Evolutionary conservation across 2,113 vertebrate genomes (phyloP).

Genomic region (Balaenoptera acutorostrata): DNA sequence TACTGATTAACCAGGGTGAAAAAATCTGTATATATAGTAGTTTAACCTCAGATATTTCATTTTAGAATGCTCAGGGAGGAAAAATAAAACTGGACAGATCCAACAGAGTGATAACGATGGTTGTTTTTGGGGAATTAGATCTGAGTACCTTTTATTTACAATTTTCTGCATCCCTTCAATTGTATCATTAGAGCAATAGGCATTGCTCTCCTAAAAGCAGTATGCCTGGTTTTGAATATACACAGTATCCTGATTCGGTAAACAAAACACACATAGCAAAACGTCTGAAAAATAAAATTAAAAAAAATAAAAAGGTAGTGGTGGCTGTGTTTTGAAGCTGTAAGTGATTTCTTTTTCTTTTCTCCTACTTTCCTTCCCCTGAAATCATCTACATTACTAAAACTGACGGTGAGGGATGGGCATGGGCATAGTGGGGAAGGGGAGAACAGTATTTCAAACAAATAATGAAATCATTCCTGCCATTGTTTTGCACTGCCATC

Average conservation of each 20-base stretch:
- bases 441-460: neutral
- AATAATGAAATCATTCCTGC: neutral
- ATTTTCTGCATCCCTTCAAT: neutral
- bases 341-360: neutral
- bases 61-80: neutral
- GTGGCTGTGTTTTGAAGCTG: neutral
- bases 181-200: neutral
- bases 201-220: neutral
- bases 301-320: neutral
- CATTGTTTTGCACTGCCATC: rapidly evolving
- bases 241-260: neutral
- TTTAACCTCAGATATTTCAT: neutral
- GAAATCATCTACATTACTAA: neutral
- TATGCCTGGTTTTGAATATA: neutral
- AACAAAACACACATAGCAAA: neutral
- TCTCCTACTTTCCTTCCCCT: neutral
- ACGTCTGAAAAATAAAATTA: neutral
- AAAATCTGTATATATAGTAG: neutral
- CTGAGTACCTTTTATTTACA: neutral
- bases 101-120: neutral
- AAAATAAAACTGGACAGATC: neutral
- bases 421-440: neutral
- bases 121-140: neutral
- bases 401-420: too few species aligned
- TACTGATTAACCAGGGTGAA: neutral